These are phyloP conservation scores for Glaucomys volans DNA, from an alignment of 2,113 vertebrate species.

Conservation along the genomic window DNA sequence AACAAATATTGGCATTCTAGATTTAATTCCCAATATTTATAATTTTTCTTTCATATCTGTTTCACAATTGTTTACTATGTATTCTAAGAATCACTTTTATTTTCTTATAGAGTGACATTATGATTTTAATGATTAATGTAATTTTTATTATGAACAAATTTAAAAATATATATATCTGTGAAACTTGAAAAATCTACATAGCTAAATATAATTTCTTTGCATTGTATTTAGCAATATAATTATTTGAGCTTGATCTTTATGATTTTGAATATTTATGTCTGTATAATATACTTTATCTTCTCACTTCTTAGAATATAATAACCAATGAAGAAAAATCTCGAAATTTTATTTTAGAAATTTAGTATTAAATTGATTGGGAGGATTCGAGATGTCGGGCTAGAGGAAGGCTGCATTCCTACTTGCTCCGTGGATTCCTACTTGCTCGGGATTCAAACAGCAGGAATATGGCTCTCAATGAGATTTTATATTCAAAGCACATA, in stretches of 20 bases:
- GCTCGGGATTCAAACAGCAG: no score
- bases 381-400: no score
- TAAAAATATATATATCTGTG: not conserved
- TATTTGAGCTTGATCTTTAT: not conserved
- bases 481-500: no score
- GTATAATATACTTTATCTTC: not conserved
- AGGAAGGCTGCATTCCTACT: no score
- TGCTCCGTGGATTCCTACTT: no score
- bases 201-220: not conserved
- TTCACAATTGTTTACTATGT: not conserved
- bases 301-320: not conserved
- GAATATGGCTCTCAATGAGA: no score
- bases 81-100: not conserved
- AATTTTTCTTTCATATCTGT: not conserved
- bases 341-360: not conserved
- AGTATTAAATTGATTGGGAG: not conserved
- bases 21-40: not conserved
- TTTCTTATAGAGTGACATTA: not conserved
- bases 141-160: not conserved
- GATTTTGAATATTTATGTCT: not conserved
- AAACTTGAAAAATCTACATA: not conserved
- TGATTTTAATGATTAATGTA: not conserved
- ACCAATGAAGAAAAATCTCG: not conserved
- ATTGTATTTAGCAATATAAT: not conserved
- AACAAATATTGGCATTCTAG: not conserved